Percentiles rank a stretch among this genome's conserved stretches.
These are phyloP conservation scores for Trachops cirrhosus DNA, from an alignment of 2,797 vertebrate species.

Conservation along the genomic window DNA sequence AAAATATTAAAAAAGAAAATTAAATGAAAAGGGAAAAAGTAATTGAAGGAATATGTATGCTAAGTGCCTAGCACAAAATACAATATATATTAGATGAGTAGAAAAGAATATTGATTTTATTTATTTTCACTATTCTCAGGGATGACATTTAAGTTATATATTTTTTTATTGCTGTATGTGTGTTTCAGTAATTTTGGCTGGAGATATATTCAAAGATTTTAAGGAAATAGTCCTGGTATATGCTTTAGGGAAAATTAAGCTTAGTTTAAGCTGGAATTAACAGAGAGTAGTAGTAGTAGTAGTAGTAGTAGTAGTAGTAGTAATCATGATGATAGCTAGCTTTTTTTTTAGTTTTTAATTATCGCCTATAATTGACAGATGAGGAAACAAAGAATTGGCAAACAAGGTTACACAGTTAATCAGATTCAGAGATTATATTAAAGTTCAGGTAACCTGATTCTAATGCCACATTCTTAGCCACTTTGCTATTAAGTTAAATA, in stretches of 20 bases:
- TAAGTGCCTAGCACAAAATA: constrained; percentile 14
- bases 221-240: background rate
- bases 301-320: background rate
- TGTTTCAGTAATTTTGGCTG: constrained; percentile 13
- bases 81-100: background rate
- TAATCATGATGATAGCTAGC: background rate
- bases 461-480: background rate
- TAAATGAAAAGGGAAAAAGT: background rate
- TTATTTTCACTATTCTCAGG: background rate
- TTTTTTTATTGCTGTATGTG: background rate
- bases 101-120: background rate
- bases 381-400: background rate
- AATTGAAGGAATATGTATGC: background rate
- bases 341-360: background rate
- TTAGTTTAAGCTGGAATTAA: constrained; percentile 3
- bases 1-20: background rate
- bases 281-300: background rate
- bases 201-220: constrained; percentile 9
- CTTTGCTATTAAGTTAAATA: background rate
- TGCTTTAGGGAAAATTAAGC: background rate
- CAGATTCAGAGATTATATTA: background rate
- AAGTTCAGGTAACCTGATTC: background rate
- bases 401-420: background rate
- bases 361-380: background rate
- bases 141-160: background rate